phyloP scores from a whole-genome alignment of 2,888 invertebrate species.

The Idaea biselata region DNA sequence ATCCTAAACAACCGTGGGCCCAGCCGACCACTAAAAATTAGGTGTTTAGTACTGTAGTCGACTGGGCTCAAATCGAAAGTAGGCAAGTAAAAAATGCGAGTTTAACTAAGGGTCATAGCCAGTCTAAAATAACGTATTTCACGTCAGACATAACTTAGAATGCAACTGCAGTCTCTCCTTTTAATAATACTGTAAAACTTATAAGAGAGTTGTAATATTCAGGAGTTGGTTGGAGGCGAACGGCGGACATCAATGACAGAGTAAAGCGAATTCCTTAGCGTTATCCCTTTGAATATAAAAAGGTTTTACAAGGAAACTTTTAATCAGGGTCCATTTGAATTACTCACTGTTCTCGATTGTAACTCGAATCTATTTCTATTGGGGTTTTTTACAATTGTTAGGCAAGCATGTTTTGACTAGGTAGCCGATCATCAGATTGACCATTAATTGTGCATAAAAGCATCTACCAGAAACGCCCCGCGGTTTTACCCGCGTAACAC shows the following conservation, averaged over 20 bases:
- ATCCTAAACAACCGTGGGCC: too few relatives aligned
- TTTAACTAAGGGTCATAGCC: background rate
- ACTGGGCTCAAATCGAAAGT: too few relatives aligned
- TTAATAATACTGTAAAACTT: conserved; percentile 13
- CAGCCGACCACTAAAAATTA: too few relatives aligned
- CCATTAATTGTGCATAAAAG: too few relatives aligned
- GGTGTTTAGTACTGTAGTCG: too few relatives aligned
- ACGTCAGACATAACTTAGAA: conserved; percentile 37
- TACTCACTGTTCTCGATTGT: conserved; percentile 43
- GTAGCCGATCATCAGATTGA: too few relatives aligned
- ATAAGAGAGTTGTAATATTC: conserved; percentile 15
- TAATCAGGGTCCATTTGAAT: conserved; percentile 64
- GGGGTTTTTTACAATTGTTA: conserved; percentile 14
- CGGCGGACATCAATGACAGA: conserved; percentile 58
- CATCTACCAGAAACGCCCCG: too few relatives aligned
- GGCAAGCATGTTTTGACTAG: too few relatives aligned
- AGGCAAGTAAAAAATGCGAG: too few relatives aligned
- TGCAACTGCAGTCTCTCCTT: conserved; percentile 18
- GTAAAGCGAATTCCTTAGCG: conserved; percentile 60
- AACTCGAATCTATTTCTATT: conserved; percentile 6
- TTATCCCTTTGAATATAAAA: conserved; percentile 70
- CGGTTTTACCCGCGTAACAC: too few relatives aligned
- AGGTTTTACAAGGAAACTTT: conserved; percentile 74
- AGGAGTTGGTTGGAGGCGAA: background rate
- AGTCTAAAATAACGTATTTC: conserved; percentile 4